Evolutionary conservation across 2,888 invertebrate genomes (phyloP).

Genomic region (Metalampra italica): DNA sequence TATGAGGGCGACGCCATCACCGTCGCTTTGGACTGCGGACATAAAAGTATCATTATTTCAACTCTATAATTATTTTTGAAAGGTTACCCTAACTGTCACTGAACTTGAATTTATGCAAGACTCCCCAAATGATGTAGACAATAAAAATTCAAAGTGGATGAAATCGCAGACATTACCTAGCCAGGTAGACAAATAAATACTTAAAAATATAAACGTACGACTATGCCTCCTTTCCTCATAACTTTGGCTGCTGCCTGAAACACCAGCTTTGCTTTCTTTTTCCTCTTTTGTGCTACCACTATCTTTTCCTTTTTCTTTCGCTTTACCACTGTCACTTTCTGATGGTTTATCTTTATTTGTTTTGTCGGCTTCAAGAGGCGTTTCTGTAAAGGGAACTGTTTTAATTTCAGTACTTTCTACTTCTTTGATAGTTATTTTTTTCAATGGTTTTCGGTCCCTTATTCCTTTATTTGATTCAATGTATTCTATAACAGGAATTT

Average conservation of each 20-base stretch:
- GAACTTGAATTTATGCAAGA: not conserved
- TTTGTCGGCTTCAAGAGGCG: slow-evolving; percentile 12
- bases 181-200: too few species aligned
- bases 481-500: not conserved
- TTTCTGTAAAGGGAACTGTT: slow-evolving; percentile 5
- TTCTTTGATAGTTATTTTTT: slow-evolving; percentile 24
- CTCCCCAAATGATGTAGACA: not conserved
- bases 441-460: slow-evolving; percentile 20
- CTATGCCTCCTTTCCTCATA: slow-evolving; percentile 17
- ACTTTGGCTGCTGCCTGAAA: slow-evolving; percentile 16
- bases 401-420: not conserved
- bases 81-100: not conserved
- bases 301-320: slow-evolving; percentile 14
- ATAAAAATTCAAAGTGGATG: too few species aligned
- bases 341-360: slow-evolving; percentile 13
- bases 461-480: not conserved
- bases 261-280: slow-evolving; percentile 13
- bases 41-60: not conserved
- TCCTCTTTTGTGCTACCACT: slow-evolving; percentile 13
- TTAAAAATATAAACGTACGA: slow-evolving; percentile 21
- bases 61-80: not conserved
- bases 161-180: too few species aligned
- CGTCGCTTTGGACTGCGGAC: slow-evolving; percentile 23
- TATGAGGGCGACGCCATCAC: slow-evolving; percentile 48
- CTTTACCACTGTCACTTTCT: slow-evolving; percentile 19